These are phyloP conservation scores for Sorex maritimensis DNA, from an alignment of 2,797 vertebrate genomes.

Conservation along the genomic window DNA sequence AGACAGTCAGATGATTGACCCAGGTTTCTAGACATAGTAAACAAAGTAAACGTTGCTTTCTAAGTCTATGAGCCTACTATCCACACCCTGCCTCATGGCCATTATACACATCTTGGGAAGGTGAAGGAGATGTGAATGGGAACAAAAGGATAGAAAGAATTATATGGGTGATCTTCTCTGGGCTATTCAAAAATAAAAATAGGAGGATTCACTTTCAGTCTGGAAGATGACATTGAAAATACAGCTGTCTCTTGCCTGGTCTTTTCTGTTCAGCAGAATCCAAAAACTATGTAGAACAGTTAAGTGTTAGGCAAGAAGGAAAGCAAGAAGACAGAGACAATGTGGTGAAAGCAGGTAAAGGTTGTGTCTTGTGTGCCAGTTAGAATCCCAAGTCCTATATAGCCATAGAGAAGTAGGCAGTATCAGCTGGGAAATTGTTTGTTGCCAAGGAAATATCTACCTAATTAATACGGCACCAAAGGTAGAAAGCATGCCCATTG, in stretches of 20 bases:
- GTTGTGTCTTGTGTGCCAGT: background rate
- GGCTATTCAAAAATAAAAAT: background rate
- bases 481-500: background rate
- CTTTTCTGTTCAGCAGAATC: background rate
- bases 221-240: conserved; percentile 3
- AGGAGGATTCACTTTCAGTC: background rate
- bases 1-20: background rate
- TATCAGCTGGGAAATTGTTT: background rate
- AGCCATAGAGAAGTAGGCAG: background rate
- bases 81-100: background rate
- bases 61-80: background rate
- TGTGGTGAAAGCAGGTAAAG: background rate
- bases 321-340: background rate
- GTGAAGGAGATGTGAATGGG: background rate
- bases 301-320: background rate
- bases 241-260: background rate
- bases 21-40: background rate
- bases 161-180: background rate
- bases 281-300: background rate
- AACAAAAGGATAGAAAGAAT: background rate
- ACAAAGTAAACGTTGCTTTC: background rate
- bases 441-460: too few relatives aligned
- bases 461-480: background rate
- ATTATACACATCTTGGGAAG: background rate
- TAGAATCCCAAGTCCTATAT: background rate